These are phyloP conservation scores for Villa cingulata DNA, from an alignment of 2,888 invertebrate genomes.

Conservation along the genomic window DNA sequence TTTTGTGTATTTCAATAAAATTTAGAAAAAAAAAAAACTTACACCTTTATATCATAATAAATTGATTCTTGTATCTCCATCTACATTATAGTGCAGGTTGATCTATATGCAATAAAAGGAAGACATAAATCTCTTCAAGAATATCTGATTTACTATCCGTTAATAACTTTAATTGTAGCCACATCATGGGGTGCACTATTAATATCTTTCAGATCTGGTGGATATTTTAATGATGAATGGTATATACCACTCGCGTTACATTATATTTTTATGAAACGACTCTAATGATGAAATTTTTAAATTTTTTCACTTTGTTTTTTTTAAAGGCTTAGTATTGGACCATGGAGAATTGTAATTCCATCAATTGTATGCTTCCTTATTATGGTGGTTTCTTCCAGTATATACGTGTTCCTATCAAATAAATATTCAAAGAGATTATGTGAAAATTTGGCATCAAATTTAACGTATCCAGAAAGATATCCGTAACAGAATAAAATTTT, in stretches of 20 bases:
- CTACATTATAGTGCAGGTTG: not conserved
- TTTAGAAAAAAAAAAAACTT: too few relatives aligned
- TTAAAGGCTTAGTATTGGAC: constrained; percentile 28
- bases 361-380: constrained; percentile 25
- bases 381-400: constrained; percentile 23
- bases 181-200: not conserved
- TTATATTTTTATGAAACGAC: not conserved
- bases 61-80: too few relatives aligned
- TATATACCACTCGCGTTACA: not conserved
- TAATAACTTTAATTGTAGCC: not conserved
- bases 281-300: too few relatives aligned
- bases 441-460: constrained; percentile 19
- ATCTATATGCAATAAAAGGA: not conserved
- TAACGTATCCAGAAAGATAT: constrained; percentile 22
- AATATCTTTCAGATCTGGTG: not conserved
- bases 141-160: not conserved
- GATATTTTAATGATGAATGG: not conserved
- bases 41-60: too few relatives aligned
- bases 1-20: too few relatives aligned
- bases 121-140: not conserved
- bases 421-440: constrained; percentile 23
- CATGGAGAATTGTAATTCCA: constrained; percentile 32
- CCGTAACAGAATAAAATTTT: constrained; percentile 15
- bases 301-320: not conserved
- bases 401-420: constrained; percentile 24